Conservation (phyloP, 2,113 vertebrate species). For the Hydrochoerus hydrochaeris region DNA sequence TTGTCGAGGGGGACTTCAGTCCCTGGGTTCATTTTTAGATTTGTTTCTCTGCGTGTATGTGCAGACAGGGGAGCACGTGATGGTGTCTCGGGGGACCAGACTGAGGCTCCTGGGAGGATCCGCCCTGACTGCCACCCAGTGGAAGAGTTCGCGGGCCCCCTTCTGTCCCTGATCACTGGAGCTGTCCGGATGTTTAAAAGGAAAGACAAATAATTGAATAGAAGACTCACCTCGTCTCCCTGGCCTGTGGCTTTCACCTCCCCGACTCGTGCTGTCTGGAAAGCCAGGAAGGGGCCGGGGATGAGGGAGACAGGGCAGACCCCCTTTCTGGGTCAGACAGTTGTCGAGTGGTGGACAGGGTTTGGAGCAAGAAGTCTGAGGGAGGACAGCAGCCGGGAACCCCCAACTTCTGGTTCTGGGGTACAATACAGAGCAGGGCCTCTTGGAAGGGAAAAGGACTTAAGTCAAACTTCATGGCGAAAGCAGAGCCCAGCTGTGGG, state of each 20-base stretch:
- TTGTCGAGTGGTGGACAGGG: not conserved
- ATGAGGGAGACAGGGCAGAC: not conserved
- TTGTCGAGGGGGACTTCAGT: constrained; percentile 68
- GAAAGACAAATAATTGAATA: constrained; percentile 36
- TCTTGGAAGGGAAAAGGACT: not conserved
- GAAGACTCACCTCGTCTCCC: not conserved
- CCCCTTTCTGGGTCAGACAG: not conserved
- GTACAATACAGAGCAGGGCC: not conserved
- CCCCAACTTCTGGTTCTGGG: not conserved
- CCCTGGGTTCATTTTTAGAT: constrained; percentile 76
- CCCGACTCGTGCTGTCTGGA: not conserved
- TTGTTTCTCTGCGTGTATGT: constrained; percentile 63
- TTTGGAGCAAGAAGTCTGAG: too few species aligned
- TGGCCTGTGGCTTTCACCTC: not conserved
- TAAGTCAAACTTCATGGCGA: not conserved
- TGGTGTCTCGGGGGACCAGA: not conserved
- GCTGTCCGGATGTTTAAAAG: not conserved
- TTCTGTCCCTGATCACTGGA: not conserved
- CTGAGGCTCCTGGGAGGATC: not conserved
- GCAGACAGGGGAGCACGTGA: constrained; percentile 60
- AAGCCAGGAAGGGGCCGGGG: not conserved
- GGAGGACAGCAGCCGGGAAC: not conserved
- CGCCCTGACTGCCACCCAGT: not conserved
- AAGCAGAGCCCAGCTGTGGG: not conserved
- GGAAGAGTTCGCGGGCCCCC: not conserved